Evolutionary conservation across 2,113 vertebrate genomes (phyloP).

Genomic region (Acrocephalus arundinaceus): DNA sequence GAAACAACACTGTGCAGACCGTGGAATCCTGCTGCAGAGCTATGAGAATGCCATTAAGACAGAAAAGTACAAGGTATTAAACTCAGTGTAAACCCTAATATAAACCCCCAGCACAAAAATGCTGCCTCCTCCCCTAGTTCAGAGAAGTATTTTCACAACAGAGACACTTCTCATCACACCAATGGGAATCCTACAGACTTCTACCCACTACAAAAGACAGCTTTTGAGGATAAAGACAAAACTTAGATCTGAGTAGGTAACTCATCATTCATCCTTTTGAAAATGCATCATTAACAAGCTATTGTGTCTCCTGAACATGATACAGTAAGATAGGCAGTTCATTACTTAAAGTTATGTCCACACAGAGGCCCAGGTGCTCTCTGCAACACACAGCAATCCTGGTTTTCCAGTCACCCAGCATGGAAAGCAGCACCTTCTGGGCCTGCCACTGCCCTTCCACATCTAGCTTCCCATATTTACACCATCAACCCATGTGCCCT

Average conservation of each 20-base stretch:
- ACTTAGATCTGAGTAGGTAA: not conserved
- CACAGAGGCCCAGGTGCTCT: rapidly evolving
- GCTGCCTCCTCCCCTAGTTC: not conserved
- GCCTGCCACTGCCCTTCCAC: not conserved
- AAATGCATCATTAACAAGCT: not conserved
- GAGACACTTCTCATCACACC: not conserved
- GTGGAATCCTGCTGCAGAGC: not conserved
- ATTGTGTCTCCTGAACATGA: not conserved
- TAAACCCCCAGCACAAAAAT: not conserved
- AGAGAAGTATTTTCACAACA: not conserved
- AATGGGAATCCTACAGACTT: not conserved
- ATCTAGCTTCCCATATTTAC: not conserved
- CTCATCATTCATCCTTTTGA: not conserved
- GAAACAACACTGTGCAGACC: not conserved
- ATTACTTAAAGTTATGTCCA: not conserved
- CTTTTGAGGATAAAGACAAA: not conserved
- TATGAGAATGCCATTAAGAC: not conserved
- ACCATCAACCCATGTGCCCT: not conserved
- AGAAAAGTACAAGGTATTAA: not conserved
- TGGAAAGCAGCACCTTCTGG: not conserved
- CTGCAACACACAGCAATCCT: not conserved
- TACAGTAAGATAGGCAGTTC: not conserved
- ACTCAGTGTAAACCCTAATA: not conserved
- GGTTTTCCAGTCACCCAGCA: not conserved
- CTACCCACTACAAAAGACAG: not conserved